These are phyloP conservation scores for Elegia similella DNA, from an alignment of 2,888 invertebrate genomes.

Conservation along the genomic window DNA sequence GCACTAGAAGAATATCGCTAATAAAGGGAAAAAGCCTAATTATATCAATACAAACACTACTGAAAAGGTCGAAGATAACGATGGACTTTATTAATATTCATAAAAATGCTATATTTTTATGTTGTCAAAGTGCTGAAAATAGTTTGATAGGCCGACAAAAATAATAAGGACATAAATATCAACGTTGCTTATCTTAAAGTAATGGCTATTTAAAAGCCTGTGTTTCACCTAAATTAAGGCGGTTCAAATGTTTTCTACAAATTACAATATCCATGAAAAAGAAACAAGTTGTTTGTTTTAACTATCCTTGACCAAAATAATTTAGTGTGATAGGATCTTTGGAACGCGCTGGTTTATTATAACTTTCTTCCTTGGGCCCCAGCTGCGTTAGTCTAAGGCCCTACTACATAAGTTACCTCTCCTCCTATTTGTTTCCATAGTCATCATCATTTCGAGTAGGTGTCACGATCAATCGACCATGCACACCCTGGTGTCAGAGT, in stretches of 20 bases:
- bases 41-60: not conserved
- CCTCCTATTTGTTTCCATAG: too few species aligned
- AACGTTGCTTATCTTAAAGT: not conserved
- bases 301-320: slow-evolving; percentile 75
- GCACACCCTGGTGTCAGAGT: too few species aligned
- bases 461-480: too few species aligned
- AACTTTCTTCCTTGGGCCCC: slow-evolving; percentile 63
- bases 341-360: slow-evolving; percentile 65
- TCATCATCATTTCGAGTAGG: too few species aligned
- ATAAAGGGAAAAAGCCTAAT: not conserved
- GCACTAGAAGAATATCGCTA: too few species aligned
- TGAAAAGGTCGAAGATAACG: not conserved
- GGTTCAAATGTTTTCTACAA: slow-evolving; percentile 30
- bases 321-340: slow-evolving; percentile 69
- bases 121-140: not conserved
- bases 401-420: too few species aligned
- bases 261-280: slow-evolving; percentile 49
- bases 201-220: not conserved
- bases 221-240: not conserved
- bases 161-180: not conserved
- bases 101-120: not conserved
- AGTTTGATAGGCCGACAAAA: not conserved
- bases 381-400: slow-evolving; percentile 36
- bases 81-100: not conserved
- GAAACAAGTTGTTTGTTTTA: slow-evolving; percentile 56